A percentile compares a stretch with the other conserved stretches of the same genome.
Evolutionary conservation across 2,888 invertebrate species (phyloP).

Genomic region (Patella pellucida): DNA sequence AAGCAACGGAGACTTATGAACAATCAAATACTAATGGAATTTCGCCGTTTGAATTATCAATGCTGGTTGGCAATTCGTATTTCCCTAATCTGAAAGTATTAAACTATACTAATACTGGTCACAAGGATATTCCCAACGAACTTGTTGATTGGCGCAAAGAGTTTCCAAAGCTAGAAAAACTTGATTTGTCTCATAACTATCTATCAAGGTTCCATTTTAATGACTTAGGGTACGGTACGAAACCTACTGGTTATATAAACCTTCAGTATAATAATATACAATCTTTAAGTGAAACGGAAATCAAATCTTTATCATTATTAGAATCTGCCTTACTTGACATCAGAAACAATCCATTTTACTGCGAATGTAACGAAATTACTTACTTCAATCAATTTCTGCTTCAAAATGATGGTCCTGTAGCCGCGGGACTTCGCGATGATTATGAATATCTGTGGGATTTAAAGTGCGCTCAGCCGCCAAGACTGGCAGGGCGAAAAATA

Average conservation of each 20-base stretch:
- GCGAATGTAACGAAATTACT: conserved; percentile 42
- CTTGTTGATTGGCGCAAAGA: conserved; percentile 38
- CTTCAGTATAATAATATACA: conserved; percentile 48
- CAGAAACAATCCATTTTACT: conserved; percentile 43
- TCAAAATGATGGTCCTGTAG: conserved; percentile 22
- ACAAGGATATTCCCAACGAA: conserved; percentile 25
- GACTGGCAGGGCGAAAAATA: conserved; percentile 34
- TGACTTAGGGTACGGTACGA: background rate
- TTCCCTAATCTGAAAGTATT: conserved; percentile 14
- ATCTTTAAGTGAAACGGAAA: conserved; percentile 34
- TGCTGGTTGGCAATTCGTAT: background rate
- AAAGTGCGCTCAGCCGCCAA: conserved; percentile 37
- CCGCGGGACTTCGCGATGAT: conserved; percentile 10
- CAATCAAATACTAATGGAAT: background rate
- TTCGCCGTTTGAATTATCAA: background rate
- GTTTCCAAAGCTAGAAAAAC: conserved; percentile 39
- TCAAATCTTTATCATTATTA: conserved; percentile 31
- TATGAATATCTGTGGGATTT: conserved; percentile 42
- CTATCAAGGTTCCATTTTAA: conserved; percentile 28
- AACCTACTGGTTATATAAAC: conserved; percentile 17
- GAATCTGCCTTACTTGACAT: conserved; percentile 42
- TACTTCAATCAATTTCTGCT: conserved; percentile 30
- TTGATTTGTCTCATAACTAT: conserved; percentile 40
- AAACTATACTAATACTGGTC: conserved; percentile 34
- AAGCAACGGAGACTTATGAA: background rate